Percentiles rank a stretch among this genome's conserved stretches.
Conservation (phyloP, 2,113 vertebrate species). For the Sylvilagus bachmani region DNA sequence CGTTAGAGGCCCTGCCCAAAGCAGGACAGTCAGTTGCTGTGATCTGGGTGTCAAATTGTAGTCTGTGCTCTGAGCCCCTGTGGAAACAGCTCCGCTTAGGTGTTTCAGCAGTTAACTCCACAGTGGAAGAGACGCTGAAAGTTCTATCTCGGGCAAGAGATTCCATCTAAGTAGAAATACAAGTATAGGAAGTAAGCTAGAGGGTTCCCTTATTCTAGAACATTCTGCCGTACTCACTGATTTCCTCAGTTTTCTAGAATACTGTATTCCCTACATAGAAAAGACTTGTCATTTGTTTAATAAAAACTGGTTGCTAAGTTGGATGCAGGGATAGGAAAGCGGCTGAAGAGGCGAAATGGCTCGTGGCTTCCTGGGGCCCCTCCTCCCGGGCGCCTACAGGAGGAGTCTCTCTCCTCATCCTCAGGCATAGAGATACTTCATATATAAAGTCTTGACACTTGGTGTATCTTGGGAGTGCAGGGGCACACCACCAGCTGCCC, state of each 20-base stretch:
- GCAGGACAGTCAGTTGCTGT: background rate
- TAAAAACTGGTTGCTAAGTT: too few species aligned
- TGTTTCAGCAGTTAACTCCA: rapidly evolving
- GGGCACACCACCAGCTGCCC: too few species aligned
- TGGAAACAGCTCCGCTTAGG: rapidly evolving
- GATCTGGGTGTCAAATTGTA: rapidly evolving
- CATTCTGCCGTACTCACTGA: background rate
- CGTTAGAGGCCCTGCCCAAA: rapidly evolving
- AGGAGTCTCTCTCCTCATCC: too few species aligned
- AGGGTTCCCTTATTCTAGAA: background rate
- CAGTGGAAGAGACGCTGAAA: rapidly evolving
- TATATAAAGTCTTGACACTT: too few species aligned
- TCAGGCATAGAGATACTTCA: too few species aligned
- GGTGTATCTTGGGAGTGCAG: too few species aligned
- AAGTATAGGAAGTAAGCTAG: too few species aligned
- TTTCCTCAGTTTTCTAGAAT: background rate
- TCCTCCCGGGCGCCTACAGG: too few species aligned
- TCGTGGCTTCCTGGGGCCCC: too few species aligned
- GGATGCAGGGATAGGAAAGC: too few species aligned
- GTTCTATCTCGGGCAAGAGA: background rate
- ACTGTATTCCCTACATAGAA: too few species aligned
- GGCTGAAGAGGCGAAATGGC: too few species aligned
- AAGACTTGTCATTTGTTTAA: background rate
- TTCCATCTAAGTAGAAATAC: background rate
- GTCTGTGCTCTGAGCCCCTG: background rate